phyloP scores from a whole-genome alignment of 2,888 invertebrate species.

The Ophion ventricosus region DNA sequence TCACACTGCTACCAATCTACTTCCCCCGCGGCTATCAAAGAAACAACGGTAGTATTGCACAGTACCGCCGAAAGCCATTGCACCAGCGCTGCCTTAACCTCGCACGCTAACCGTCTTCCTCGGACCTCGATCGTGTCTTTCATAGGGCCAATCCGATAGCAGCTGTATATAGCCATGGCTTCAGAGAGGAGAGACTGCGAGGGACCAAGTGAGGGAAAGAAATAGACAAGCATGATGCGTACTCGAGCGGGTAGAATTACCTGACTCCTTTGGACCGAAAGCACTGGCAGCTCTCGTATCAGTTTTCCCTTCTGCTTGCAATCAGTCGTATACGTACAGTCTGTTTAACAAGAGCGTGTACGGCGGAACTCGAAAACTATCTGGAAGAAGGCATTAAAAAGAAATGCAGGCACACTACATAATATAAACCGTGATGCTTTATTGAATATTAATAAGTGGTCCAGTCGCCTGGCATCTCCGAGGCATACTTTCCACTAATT shows the following conservation, averaged over 20 bases:
- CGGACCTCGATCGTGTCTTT: slow-evolving; percentile 55
- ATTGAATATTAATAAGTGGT: too few relatives aligned
- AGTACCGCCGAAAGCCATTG: slow-evolving; percentile 45
- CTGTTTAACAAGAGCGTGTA: too few relatives aligned
- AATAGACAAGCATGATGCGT: slow-evolving; percentile 72
- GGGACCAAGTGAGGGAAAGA: not conserved
- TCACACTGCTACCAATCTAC: slow-evolving; percentile 76
- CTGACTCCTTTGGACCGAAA: slow-evolving; percentile 69
- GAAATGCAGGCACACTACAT: too few relatives aligned
- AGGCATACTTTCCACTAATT: too few relatives aligned
- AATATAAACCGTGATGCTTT: too few relatives aligned
- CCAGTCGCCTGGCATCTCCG: too few relatives aligned
- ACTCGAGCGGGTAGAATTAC: slow-evolving; percentile 80
- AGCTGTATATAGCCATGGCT: slow-evolving; percentile 25
- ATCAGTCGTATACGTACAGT: slow-evolving; percentile 41
- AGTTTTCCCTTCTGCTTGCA: slow-evolving; percentile 45
- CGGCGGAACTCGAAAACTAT: too few relatives aligned
- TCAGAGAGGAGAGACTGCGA: slow-evolving; percentile 14
- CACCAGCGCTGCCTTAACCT: slow-evolving; percentile 66
- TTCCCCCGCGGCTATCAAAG: slow-evolving; percentile 80
- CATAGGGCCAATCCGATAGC: slow-evolving; percentile 49
- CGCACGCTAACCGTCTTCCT: slow-evolving; percentile 51
- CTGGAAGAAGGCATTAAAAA: too few relatives aligned
- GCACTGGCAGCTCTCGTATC: slow-evolving; percentile 69
- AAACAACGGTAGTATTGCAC: slow-evolving; percentile 50